A percentile compares a stretch with the other conserved stretches of the same genome.
Conservation (phyloP, 2,113 vertebrate genomes). For the Nasalis larvatus region DNA sequence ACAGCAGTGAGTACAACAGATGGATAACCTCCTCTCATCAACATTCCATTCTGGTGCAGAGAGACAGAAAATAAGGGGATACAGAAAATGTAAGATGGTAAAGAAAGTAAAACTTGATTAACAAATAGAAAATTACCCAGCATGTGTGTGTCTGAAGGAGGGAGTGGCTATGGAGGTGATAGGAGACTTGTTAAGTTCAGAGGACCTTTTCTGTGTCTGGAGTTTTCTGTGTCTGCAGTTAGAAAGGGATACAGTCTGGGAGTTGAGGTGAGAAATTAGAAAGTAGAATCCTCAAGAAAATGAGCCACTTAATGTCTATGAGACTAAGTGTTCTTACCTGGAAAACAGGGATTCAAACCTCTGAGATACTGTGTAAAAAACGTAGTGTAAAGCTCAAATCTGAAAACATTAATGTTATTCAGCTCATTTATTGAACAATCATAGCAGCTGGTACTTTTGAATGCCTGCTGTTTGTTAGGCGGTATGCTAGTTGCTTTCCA, state of each 20-base stretch:
- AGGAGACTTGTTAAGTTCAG: not conserved
- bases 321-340: too few species aligned
- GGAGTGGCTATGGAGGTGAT: not conserved
- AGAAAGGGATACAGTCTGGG: not conserved
- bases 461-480: too few species aligned
- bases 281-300: not conserved
- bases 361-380: too few species aligned
- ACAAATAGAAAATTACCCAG: not conserved
- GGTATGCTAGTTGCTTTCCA: too few species aligned
- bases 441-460: too few species aligned
- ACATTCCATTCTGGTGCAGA: not conserved
- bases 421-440: too few species aligned
- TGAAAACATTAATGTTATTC: too few species aligned
- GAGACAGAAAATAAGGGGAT: not conserved
- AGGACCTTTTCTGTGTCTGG: not conserved
- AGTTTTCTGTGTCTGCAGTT: not conserved
- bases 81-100: not conserved
- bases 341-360: too few species aligned
- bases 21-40: not conserved
- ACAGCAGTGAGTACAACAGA: not conserved
- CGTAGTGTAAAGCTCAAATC: too few species aligned
- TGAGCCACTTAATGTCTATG: not conserved
- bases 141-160: not conserved
- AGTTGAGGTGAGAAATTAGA: not conserved
- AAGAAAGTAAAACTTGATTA: not conserved